Evolutionary conservation across 2,797 vertebrate genomes (phyloP), one percentile per base, ranked within the genome.

Genomic region (Poeciliopsis gracilis): DNA sequence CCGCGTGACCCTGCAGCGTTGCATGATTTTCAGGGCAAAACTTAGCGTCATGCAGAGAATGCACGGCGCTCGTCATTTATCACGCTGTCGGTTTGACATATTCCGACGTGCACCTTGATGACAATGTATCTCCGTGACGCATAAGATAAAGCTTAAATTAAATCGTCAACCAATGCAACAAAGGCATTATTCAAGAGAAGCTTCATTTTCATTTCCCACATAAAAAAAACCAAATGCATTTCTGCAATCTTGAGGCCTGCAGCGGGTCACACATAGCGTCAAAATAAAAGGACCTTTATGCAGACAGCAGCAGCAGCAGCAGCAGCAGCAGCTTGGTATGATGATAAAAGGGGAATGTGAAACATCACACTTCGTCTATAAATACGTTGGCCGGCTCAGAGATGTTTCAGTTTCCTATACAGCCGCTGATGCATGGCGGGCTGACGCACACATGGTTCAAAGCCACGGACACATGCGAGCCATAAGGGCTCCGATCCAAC

Each of bases 331-430:
- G 66, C 23, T 70, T 45, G 49, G 49, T n/a, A 73, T 72, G 82
- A 84, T 72, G 93, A 93, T 92, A 92, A 93, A 92, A 82, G n/a
- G 77, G 93, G 91, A 92, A 94, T 94, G 93, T 93, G 92, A 94
- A 93, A 94, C 94, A 89, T 91, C 91, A 91, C 92, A 91, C 94
- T 93, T 81, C 84, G 80, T 91, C 93, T 94, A 94, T 93, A 92
- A 93, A 95, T 94, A 94, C 85, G 86, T 73, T 20, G 73, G 79
- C 46, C 73, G 41, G 78, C 86, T 84, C 82, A 77, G 77, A 85
- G 47, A 69, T 87, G 82, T 90, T 92, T 90, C 90, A 77, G 84
- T 91, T 91, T 91, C 87, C 77, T 84, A 43, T 77, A 28, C 6
- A 74, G 63, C 55, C 45, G 6, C 83, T 72, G 69, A 73, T 81